phyloP scores from a whole-genome alignment of 2,888 invertebrate genomes.

The Geotrupes spiniger region DNA sequence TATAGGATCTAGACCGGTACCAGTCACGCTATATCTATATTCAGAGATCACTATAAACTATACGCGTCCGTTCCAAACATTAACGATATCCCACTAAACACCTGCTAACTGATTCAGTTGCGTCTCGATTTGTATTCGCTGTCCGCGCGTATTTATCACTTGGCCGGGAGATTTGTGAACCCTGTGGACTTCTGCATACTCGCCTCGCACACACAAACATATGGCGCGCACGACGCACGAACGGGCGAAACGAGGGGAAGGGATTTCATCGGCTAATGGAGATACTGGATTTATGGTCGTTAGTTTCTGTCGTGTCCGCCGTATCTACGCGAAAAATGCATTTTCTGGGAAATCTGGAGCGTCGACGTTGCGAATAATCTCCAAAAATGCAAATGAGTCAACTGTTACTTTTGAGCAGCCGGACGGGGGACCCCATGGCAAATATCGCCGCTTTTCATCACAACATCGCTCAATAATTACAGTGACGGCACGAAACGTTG shows the following conservation, averaged over 20 bases:
- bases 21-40: slow-evolving; percentile 23
- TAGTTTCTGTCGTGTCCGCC: neutral
- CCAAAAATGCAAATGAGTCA: too few relatives aligned
- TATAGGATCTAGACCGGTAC: neutral
- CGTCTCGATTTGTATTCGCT: slow-evolving; percentile 39
- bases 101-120: slow-evolving; percentile 39
- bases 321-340: too few relatives aligned
- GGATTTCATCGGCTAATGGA: slow-evolving; percentile 5
- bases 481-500: neutral
- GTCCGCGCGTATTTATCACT: slow-evolving; percentile 37
- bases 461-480: slow-evolving; percentile 1
- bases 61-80: slow-evolving; percentile 28
- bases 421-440: too few relatives aligned
- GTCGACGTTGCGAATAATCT: too few relatives aligned
- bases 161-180: slow-evolving; percentile 8
- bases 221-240: too few relatives aligned
- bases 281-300: neutral
- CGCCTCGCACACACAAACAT: neutral
- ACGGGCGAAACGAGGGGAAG: neutral
- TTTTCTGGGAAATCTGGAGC: too few relatives aligned
- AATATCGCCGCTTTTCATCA: neutral
- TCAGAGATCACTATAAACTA: slow-evolving; percentile 31
- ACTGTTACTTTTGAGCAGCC: too few relatives aligned
- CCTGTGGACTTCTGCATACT: neutral
- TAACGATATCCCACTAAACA: slow-evolving; percentile 34